Percentiles rank a stretch among this genome's conserved stretches.
Conservation (phyloP, 2,113 vertebrate genomes). For the Leptosomus discolor region DNA sequence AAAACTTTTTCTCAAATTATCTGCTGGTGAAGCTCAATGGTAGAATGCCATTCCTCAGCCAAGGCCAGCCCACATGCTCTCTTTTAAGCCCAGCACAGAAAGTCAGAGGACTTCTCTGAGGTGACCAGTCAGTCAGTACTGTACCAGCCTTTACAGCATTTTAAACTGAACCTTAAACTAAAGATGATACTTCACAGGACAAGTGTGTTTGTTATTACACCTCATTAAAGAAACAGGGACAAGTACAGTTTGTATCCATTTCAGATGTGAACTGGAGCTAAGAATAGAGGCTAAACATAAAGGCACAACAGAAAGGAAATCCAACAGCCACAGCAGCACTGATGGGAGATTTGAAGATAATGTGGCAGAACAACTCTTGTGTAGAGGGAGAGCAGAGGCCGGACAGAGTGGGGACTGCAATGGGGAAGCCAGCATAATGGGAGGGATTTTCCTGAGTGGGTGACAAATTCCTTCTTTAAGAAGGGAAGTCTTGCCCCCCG, state of each 20-base stretch:
- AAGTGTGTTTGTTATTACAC: not conserved
- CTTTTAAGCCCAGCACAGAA: not conserved
- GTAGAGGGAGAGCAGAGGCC: not conserved
- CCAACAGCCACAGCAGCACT: not conserved
- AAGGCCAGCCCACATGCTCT: not conserved
- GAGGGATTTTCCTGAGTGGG: not conserved
- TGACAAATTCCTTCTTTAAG: not conserved
- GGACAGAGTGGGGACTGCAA: not conserved
- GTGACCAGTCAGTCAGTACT: not conserved
- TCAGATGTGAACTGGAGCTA: not conserved
- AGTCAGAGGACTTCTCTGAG: not conserved
- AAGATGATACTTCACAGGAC: not conserved
- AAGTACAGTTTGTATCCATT: not conserved
- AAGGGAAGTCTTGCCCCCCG: not conserved
- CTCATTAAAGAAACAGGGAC: not conserved
- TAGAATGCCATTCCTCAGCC: not conserved
- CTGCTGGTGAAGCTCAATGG: not conserved
- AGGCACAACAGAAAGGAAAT: not conserved
- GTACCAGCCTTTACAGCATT: not conserved
- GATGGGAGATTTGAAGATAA: not conserved
- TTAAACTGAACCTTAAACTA: not conserved
- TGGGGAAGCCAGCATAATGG: not conserved
- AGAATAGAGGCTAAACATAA: not conserved
- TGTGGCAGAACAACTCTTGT: fast-evolving
- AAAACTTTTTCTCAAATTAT: not conserved